Evolutionary conservation across 1,140 invertebrate species (phyloP).

Genomic region (Lasioglossum albipes): DNA sequence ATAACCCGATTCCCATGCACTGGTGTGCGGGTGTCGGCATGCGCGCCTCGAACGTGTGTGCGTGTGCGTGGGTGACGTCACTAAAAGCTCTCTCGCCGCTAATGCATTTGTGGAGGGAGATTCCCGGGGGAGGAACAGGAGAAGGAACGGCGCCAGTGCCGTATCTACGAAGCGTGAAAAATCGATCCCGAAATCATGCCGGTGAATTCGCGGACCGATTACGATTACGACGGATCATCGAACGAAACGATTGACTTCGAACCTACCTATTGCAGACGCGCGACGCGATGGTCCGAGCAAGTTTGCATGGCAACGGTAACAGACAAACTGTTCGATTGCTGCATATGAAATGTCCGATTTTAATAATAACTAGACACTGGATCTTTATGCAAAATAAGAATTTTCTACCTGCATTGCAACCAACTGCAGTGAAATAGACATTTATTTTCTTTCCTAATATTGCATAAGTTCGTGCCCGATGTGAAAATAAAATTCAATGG

Average conservation of each 20-base stretch:
- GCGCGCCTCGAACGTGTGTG: slow-evolving; percentile 18
- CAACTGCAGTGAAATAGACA: too few relatives aligned
- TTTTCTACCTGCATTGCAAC: too few relatives aligned
- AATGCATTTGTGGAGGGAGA: slow-evolving; percentile 78
- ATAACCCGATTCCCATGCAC: slow-evolving; percentile 45
- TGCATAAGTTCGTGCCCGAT: too few relatives aligned
- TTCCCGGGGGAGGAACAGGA: slow-evolving; percentile 65
- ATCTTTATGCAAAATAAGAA: too few relatives aligned
- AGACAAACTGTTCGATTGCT: too few relatives aligned
- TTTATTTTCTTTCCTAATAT: too few relatives aligned
- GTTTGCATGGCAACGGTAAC: too few relatives aligned
- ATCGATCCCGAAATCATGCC: slow-evolving; percentile 59
- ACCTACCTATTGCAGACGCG: slow-evolving; percentile 9
- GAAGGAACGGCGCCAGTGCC: slow-evolving; percentile 64
- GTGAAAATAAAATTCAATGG: too few relatives aligned
- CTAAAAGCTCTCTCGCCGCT: slow-evolving; percentile 79
- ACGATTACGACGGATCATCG: slow-evolving; percentile 39
- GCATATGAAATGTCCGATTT: too few relatives aligned
- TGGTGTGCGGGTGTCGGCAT: neutral
- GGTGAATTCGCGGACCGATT: slow-evolving; percentile 30
- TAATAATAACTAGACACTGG: too few relatives aligned
- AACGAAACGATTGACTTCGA: slow-evolving; percentile 38
- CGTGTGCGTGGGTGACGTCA: slow-evolving; percentile 74
- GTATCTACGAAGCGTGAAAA: slow-evolving; percentile 74
- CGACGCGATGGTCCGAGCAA: too few relatives aligned